Percentiles rank a stretch among this genome's conserved stretches.
Conservation (phyloP, 1,140 invertebrate species). For the Chironomus striatipennis region DNA sequence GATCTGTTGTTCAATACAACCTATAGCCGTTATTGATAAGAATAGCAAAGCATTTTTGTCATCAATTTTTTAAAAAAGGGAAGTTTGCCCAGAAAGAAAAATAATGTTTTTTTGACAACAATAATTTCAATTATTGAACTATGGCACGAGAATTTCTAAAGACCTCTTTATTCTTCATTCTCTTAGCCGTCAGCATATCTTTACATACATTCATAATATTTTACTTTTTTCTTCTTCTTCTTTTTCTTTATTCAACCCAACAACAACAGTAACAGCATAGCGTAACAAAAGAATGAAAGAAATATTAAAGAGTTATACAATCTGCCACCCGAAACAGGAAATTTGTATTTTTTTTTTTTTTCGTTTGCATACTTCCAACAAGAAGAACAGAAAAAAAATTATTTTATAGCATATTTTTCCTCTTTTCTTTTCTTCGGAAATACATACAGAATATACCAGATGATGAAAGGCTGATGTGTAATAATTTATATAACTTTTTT, state of each 20-base stretch:
- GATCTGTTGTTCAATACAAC: neutral
- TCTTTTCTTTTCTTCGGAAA: neutral
- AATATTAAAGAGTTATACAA: neutral
- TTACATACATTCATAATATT: too few species aligned
- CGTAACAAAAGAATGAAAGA: neutral
- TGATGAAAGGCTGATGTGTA: slow-evolving; percentile 7
- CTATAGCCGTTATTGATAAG: neutral
- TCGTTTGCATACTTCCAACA: neutral
- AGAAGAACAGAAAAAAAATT: neutral
- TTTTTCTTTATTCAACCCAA: too few species aligned
- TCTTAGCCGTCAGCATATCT: neutral
- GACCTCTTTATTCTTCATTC: neutral
- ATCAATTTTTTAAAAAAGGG: neutral
- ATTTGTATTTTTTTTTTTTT: neutral
- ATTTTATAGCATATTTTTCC: slow-evolving; percentile 8
- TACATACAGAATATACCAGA: neutral
- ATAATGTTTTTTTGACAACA: neutral
- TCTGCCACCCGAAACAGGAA: slow-evolving; percentile 5
- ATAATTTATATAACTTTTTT: neutral
- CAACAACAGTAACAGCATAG: too few species aligned
- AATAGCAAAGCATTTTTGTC: neutral
- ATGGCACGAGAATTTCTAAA: neutral
- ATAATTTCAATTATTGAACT: neutral
- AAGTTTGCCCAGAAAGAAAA: neutral
- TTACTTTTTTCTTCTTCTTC: too few species aligned